Conservation (phyloP, 2,888 invertebrate genomes). For the Tupiocoris notatus region DNA sequence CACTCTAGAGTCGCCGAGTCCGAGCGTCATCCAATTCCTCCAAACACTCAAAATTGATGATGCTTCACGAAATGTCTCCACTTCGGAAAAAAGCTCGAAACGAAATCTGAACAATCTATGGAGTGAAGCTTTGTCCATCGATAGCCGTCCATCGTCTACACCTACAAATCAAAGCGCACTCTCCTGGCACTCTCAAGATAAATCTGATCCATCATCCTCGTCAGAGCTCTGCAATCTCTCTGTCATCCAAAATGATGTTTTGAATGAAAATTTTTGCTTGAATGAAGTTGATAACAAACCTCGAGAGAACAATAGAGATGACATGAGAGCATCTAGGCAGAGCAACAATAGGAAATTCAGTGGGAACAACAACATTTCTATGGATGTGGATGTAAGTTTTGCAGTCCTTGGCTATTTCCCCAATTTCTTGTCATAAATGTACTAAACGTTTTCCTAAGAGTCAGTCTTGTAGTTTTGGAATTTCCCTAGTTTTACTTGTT, state of each 20-base stretch:
- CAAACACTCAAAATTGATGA: conserved; percentile 26
- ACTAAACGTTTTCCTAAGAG: too few relatives aligned
- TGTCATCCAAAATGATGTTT: not conserved
- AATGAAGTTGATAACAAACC: not conserved
- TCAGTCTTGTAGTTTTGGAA: too few relatives aligned
- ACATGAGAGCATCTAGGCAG: too few relatives aligned
- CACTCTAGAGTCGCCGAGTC: conserved; percentile 50
- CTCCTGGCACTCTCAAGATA: conserved; percentile 9
- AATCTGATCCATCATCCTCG: not conserved
- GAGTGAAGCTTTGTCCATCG: conserved; percentile 15
- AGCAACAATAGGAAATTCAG: not conserved
- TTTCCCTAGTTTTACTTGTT: too few relatives aligned
- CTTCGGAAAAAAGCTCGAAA: not conserved
- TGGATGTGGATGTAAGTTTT: not conserved
- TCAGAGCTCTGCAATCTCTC: not conserved
- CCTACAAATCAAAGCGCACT: conserved; percentile 6
- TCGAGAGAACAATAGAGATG: not conserved
- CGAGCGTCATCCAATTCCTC: conserved; percentile 48
- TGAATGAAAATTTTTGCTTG: not conserved
- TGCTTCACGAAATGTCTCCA: not conserved
- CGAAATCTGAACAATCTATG: conserved; percentile 43
- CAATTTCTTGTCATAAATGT: too few relatives aligned
- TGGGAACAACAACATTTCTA: not conserved
- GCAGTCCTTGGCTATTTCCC: too few relatives aligned
- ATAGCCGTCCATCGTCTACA: not conserved